Conservation (phyloP, 1,140 invertebrate genomes). For the Diploscapter pachys region DNA sequence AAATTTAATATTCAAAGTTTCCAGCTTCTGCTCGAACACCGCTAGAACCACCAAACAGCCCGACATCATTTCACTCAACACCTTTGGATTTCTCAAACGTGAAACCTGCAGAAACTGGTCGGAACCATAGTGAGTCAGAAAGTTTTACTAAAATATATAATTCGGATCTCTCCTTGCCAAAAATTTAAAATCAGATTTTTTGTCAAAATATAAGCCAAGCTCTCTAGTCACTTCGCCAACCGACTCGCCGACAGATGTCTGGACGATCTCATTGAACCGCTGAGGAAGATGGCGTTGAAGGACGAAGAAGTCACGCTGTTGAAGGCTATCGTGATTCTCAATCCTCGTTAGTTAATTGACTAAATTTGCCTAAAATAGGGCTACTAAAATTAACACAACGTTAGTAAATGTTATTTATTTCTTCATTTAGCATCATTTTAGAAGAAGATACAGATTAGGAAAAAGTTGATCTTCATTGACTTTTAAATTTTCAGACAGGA, state of each 20-base stretch:
- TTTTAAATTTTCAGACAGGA: conserved; percentile 40
- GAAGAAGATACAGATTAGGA: too few relatives aligned
- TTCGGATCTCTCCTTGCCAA: background rate
- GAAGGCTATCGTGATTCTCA: conserved; percentile 56
- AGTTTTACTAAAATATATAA: conserved; percentile 28
- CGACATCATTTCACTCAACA: conserved; percentile 39
- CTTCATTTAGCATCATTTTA: too few relatives aligned
- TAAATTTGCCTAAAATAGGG: too few relatives aligned
- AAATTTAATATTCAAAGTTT: too few relatives aligned
- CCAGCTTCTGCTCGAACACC: conserved; percentile 20
- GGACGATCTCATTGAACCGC: conserved; percentile 54
- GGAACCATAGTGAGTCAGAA: conserved; percentile 38
- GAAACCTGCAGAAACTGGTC: conserved; percentile 8
- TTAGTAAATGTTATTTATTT: too few relatives aligned
- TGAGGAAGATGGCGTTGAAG: conserved; percentile 56
- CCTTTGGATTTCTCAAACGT: conserved; percentile 40
- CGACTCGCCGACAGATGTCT: conserved; percentile 53
- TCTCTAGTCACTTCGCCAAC: conserved; percentile 53
- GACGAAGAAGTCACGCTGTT: conserved; percentile 55
- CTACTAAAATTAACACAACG: too few relatives aligned
- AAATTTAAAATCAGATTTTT: background rate
- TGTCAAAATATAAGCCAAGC: too few relatives aligned
- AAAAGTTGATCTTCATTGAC: too few relatives aligned
- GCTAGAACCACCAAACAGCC: conserved; percentile 27
- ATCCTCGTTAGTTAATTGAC: conserved; percentile 44